Evolutionary conservation across 1,140 invertebrate genomes (phyloP).

Genomic region (Brachionus rotundiformis): DNA sequence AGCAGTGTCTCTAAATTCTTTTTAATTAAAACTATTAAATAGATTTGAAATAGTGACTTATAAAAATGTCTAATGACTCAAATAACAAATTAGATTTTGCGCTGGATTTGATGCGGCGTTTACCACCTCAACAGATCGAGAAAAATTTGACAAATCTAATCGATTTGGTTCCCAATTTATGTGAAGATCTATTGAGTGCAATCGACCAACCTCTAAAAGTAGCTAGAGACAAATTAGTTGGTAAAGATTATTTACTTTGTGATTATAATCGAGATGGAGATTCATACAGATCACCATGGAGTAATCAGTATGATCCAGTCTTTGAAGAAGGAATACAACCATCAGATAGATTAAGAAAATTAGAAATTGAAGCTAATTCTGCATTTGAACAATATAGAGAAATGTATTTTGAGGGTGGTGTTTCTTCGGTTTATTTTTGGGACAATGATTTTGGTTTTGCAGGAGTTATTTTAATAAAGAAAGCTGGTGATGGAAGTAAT

Average conservation of each 20-base stretch:
- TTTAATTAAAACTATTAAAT: not conserved
- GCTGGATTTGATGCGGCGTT: conserved; percentile 92
- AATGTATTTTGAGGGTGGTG: conserved; percentile 98
- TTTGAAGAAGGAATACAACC: conserved; percentile 97
- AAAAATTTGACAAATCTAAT: conserved; percentile 50
- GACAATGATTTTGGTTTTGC: conserved; percentile 94
- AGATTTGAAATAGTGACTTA: not conserved
- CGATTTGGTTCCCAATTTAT: conserved; percentile 77
- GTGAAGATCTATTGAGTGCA: conserved; percentile 92
- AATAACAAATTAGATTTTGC: conserved; percentile 66
- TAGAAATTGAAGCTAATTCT: conserved; percentile 95
- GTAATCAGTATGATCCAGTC: conserved; percentile 95
- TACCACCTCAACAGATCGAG: conserved; percentile 95
- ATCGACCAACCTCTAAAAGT: conserved; percentile 98
- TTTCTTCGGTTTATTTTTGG: conserved; percentile 99
- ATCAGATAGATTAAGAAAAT: conserved; percentile 86
- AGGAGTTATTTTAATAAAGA: conserved; percentile 97
- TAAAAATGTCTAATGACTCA: conserved; percentile 48
- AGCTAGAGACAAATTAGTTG: conserved; percentile 81
- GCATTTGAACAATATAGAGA: conserved; percentile 98
- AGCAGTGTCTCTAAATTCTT: not conserved
- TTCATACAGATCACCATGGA: conserved; percentile 99
- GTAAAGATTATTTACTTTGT: conserved; percentile 95
- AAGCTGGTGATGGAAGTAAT: conserved; percentile 89
- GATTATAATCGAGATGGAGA: conserved; percentile 99